phyloP scores from a whole-genome alignment of 1,140 invertebrate species.

The Meloidogyne chitwoodi region DNA sequence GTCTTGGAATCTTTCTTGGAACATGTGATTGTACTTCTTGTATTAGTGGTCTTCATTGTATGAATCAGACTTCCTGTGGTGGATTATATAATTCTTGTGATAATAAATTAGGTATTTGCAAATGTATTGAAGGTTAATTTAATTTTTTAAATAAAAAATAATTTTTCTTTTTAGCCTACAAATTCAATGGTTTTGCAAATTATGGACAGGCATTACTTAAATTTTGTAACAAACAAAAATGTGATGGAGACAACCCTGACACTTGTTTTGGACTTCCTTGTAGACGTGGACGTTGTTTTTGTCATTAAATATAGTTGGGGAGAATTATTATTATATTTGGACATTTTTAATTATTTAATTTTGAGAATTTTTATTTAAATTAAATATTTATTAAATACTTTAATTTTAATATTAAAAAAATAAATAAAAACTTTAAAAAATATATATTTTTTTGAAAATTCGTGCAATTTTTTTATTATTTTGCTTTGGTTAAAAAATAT shows the following conservation, averaged over 20 bases:
- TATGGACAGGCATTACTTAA: slow-evolving; percentile 6
- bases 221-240: slow-evolving; percentile 12
- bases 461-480: too few relatives aligned
- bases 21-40: slow-evolving; percentile 15
- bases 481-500: too few relatives aligned
- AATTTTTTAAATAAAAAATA: neutral
- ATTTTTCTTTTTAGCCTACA: slow-evolving; percentile 14
- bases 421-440: too few relatives aligned
- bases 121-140: slow-evolving; percentile 15
- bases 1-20: slow-evolving; percentile 10
- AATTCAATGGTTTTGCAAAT: slow-evolving; percentile 18
- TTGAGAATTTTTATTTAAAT: too few relatives aligned
- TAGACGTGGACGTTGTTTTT: slow-evolving; percentile 1
- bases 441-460: too few relatives aligned
- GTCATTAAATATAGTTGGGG: neutral
- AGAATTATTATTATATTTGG: too few relatives aligned
- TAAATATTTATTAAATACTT: too few relatives aligned
- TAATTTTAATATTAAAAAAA: too few relatives aligned
- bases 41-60: slow-evolving; percentile 14
- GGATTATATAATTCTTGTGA: slow-evolving; percentile 8
- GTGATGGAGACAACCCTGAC: slow-evolving; percentile 6
- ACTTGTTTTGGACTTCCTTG: slow-evolving; percentile 22
- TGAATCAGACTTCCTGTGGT: neutral
- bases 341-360: too few relatives aligned
- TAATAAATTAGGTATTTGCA: neutral